Evolutionary conservation across 2,113 vertebrate species (phyloP).

Genomic region (Lagopus leucura): DNA sequence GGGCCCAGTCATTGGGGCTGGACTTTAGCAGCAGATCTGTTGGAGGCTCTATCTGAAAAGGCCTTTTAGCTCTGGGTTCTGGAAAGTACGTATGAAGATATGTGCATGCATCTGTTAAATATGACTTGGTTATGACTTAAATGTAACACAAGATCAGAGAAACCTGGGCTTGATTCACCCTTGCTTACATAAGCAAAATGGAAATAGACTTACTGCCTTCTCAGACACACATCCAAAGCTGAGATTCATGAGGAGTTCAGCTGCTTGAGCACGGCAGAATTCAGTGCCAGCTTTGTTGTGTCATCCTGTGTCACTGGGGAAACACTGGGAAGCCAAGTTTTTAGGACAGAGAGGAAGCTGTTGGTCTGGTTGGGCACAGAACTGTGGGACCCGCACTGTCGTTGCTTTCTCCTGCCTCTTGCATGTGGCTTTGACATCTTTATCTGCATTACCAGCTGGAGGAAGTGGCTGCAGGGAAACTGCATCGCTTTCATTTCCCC

Average conservation of each 20-base stretch:
- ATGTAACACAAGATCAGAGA: background rate
- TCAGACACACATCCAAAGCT: background rate
- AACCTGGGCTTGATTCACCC: slow-evolving; percentile 11
- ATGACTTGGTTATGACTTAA: background rate
- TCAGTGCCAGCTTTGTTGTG: background rate
- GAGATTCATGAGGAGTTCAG: background rate
- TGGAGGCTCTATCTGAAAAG: slow-evolving; percentile 16
- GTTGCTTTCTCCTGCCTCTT: background rate
- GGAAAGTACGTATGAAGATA: background rate
- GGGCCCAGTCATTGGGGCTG: background rate
- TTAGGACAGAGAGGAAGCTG: background rate
- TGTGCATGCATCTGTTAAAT: background rate
- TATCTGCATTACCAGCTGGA: background rate
- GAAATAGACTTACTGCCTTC: background rate
- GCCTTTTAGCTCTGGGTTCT: background rate
- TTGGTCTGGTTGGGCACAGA: background rate
- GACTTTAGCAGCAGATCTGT: background rate
- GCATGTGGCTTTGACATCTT: background rate
- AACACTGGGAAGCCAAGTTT: accelerated
- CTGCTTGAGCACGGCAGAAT: background rate
- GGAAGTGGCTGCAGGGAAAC: background rate
- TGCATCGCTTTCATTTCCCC: background rate
- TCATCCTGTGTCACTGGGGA: background rate
- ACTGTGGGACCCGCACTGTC: background rate
- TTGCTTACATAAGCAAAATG: slow-evolving; percentile 12